Evolutionary conservation across 2,797 vertebrate genomes (phyloP).

Genomic region (Emydoidea blandingii): DNA sequence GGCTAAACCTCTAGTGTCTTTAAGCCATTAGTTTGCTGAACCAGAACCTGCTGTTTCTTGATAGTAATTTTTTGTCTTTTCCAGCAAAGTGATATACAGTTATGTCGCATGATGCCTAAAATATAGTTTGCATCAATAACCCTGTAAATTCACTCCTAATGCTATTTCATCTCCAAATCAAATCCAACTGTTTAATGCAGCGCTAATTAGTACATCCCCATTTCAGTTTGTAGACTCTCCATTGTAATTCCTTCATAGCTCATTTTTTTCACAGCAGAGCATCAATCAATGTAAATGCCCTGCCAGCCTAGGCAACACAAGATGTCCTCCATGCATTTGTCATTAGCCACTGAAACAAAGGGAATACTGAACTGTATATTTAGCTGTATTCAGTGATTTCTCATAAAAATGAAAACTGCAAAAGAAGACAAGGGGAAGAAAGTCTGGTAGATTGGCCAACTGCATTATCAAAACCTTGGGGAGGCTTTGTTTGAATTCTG

Average conservation of each 20-base stretch:
- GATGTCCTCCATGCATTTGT: conserved; percentile 74
- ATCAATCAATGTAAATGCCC: conserved; percentile 77
- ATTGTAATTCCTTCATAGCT: conserved; percentile 70
- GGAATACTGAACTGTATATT: conserved; percentile 68
- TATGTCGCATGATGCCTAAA: conserved; percentile 63
- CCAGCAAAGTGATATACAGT: conserved; percentile 43
- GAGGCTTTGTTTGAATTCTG: neutral
- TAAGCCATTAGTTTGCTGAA: conserved; percentile 45
- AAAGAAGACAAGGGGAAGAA: neutral
- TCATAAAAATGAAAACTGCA: conserved; percentile 3
- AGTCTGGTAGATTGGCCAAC: conserved; percentile 15
- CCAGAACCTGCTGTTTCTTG: conserved; percentile 39
- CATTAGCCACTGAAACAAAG: conserved; percentile 76
- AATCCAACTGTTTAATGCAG: conserved; percentile 74
- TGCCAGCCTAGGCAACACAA: conserved; percentile 75
- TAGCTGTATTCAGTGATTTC: conserved; percentile 46
- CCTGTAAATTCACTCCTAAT: conserved; percentile 70
- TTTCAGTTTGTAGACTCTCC: conserved; percentile 69
- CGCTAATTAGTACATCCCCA: conserved; percentile 67
- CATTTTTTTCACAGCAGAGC: conserved; percentile 70
- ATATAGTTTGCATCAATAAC: conserved; percentile 68
- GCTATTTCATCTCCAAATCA: conserved; percentile 73
- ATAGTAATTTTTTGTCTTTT: conserved; percentile 60
- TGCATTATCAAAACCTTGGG: neutral
- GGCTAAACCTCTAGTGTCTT: neutral